Percentiles rank a stretch among this genome's conserved stretches.
These are phyloP conservation scores for Drosophila teissieri DNA, from an alignment of 1,140 invertebrate species.

Conservation along the genomic window DNA sequence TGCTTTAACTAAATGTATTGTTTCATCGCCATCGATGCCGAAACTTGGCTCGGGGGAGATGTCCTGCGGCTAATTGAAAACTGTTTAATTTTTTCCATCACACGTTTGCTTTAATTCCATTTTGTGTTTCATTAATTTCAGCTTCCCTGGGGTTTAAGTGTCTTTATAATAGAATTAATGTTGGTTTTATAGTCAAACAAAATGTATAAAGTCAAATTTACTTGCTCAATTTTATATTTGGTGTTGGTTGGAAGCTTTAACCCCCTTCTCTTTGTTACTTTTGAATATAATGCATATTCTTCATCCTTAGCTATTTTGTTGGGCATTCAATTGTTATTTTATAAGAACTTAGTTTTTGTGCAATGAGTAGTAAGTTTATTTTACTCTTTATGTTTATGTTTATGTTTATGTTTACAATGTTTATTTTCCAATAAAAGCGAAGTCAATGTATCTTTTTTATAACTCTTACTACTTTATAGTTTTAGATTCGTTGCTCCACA, in stretches of 20 bases:
- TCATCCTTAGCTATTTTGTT: too few species aligned
- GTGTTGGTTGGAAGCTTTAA: too few species aligned
- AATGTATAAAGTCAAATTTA: too few species aligned
- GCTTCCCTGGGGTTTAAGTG: neutral
- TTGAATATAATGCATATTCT: too few species aligned
- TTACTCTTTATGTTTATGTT: too few species aligned
- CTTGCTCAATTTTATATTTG: too few species aligned
- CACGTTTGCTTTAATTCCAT: neutral
- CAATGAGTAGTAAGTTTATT: too few species aligned
- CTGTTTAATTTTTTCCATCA: neutral
- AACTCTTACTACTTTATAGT: constrained; percentile 14
- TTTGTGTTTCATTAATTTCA: neutral
- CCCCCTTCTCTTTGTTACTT: too few species aligned
- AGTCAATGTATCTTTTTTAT: neutral
- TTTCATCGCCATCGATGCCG: constrained; percentile 26
- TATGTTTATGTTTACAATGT: too few species aligned
- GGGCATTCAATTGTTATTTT: too few species aligned
- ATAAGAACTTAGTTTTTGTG: too few species aligned
- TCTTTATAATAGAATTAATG: neutral
- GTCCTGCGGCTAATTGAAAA: neutral
- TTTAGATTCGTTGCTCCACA: constrained; percentile 12
- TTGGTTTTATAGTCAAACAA: neutral
- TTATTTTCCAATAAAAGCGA: too few species aligned
- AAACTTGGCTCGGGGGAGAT: neutral
- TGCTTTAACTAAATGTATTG: constrained; percentile 45